phyloP scores from a whole-genome alignment of 2,113 vertebrate species.

The Sprattus sprattus region DNA sequence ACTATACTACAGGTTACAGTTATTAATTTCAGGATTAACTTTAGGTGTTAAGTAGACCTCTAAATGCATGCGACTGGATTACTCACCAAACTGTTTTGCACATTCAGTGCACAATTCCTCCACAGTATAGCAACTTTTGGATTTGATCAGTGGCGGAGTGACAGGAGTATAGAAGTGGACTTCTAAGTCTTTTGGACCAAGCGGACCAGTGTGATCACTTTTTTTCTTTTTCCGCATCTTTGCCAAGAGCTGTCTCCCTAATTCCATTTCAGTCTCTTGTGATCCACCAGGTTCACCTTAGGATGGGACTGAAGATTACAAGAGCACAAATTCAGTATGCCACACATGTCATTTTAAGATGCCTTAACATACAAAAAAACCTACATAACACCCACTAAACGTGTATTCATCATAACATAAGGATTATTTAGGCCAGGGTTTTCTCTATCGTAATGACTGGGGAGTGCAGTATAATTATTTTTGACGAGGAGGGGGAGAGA shows the following conservation, averaged over 20 bases:
- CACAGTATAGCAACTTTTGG: conserved; percentile 66
- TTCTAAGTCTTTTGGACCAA: conserved; percentile 71
- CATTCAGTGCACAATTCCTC: conserved; percentile 80
- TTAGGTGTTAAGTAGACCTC: background rate
- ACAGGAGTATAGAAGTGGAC: conserved; percentile 77
- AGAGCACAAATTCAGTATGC: background rate
- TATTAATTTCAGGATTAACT: background rate
- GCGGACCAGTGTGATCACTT: conserved; percentile 54
- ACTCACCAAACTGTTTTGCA: conserved; percentile 80
- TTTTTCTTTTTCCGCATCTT: conserved; percentile 80
- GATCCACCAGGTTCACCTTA: conserved; percentile 26
- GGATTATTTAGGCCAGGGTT: too few species aligned
- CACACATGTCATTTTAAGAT: background rate
- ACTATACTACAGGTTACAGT: background rate
- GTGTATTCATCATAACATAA: too few species aligned
- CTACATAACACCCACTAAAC: too few species aligned
- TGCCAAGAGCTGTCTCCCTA: conserved; percentile 79
- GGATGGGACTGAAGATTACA: background rate
- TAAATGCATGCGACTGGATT: background rate
- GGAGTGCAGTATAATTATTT: too few species aligned
- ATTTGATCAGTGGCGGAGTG: conserved; percentile 62
- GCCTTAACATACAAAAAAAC: too few species aligned
- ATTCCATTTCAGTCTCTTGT: conserved; percentile 72
- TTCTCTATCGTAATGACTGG: too few species aligned
- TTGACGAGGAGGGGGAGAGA: too few species aligned